phyloP scores from a whole-genome alignment of 2,888 invertebrate genomes.

The Brachyptera risi region DNA sequence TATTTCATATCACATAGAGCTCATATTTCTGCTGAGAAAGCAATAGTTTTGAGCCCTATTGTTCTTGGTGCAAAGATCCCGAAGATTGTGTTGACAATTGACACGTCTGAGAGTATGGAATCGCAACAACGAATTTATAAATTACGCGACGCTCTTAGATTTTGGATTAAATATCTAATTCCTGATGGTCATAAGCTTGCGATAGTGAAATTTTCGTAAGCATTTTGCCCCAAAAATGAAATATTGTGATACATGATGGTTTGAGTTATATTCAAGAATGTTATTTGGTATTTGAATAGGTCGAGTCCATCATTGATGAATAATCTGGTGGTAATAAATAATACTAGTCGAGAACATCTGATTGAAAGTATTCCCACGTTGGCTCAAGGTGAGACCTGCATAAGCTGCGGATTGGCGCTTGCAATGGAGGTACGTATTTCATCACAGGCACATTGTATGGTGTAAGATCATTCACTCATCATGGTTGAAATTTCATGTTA shows the following conservation, averaged over 20 bases:
- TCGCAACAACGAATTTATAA: background rate
- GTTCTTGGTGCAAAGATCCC: background rate
- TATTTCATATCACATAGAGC: too few species aligned
- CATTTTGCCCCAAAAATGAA: too few species aligned
- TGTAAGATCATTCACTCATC: too few species aligned
- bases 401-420: conserved; percentile 17
- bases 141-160: background rate
- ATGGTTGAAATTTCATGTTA: too few species aligned
- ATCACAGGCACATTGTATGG: too few species aligned
- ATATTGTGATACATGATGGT: too few species aligned
- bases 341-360: background rate
- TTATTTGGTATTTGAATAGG: background rate
- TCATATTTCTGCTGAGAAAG: too few species aligned
- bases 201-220: conserved; percentile 22
- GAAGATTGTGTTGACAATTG: conserved; percentile 12
- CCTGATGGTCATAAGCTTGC: background rate
- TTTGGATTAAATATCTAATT: background rate
- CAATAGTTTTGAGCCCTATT: too few species aligned
- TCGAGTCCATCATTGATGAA: conserved; percentile 4
- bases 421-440: conserved; percentile 18
- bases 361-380: background rate
- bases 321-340: background rate
- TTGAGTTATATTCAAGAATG: too few species aligned
- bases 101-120: conserved; percentile 20
- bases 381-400: conserved; percentile 19